A percentile compares a stretch with the other conserved stretches of the same genome.
phyloP scores from a whole-genome alignment of 2,888 invertebrate species.

The Atethmia centrago region DNA sequence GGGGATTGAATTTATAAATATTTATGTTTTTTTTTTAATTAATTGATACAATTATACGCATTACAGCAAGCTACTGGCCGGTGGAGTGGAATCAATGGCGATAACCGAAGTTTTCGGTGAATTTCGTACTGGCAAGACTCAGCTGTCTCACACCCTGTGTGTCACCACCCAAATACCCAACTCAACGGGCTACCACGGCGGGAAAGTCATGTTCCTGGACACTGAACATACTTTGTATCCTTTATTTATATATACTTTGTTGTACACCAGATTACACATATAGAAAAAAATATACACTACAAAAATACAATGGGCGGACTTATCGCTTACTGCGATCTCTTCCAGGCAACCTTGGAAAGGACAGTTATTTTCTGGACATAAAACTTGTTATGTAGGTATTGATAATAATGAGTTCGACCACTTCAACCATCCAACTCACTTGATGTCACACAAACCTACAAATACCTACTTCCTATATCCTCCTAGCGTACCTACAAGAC shows the following conservation, averaged over 20 bases:
- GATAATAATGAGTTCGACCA: neutral
- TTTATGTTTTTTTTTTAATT: neutral
- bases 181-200: constrained; percentile 92
- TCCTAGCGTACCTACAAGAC: no score
- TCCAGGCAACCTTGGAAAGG: no score
- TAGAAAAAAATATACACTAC: no score
- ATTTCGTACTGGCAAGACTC: constrained; percentile 95
- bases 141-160: constrained; percentile 94
- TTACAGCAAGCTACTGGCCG: constrained; percentile 93
- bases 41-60: neutral
- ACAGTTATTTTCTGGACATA: no score
- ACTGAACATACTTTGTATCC: constrained; percentile 96
- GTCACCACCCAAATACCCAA: constrained; percentile 94
- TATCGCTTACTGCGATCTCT: no score
- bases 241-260: no score
- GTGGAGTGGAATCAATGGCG: constrained; percentile 95
- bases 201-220: constrained; percentile 95
- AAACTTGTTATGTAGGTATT: no score
- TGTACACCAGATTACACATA: no score
- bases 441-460: neutral
- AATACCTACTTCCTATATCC: no score
- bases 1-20: neutral
- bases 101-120: constrained; percentile 96
- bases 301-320: no score
- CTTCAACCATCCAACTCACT: neutral